phyloP scores from a whole-genome alignment of 2,113 vertebrate genomes.

The Prionailurus viverrinus region DNA sequence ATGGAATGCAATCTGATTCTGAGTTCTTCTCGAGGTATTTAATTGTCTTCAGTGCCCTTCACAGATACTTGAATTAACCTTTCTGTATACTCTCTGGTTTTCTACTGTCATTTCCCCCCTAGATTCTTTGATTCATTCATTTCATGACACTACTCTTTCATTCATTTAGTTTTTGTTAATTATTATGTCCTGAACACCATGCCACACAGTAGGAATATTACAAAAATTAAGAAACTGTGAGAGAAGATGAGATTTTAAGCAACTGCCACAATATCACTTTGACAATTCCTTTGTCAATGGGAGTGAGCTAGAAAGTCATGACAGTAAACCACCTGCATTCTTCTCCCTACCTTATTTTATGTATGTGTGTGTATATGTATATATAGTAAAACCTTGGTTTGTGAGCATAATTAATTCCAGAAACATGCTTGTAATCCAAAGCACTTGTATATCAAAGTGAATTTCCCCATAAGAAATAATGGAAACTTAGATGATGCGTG shows the following conservation, averaged over 20 bases:
- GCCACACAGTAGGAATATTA: not conserved
- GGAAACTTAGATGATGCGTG: no score
- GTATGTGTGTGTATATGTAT: no score
- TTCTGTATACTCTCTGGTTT: not conserved
- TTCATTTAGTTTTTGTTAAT: conserved; percentile 26
- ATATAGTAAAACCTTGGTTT: no score
- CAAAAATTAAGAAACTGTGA: not conserved
- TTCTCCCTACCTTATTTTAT: not conserved
- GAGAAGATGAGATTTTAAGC: not conserved
- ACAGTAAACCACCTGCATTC: not conserved
- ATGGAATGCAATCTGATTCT: not conserved
- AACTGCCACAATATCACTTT: not conserved
- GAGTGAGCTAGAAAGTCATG: not conserved
- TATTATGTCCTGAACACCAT: not conserved
- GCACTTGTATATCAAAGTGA: no score
- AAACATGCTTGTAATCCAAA: no score
- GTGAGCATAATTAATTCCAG: no score
- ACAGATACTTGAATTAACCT: not conserved
- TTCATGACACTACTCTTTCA: not conserved
- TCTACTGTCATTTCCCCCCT: not conserved
- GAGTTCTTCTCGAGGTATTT: not conserved
- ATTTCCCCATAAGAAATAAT: no score
- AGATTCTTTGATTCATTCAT: not conserved
- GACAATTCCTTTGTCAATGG: not conserved
- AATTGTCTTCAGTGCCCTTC: not conserved